Percentiles rank a stretch among this genome's conserved stretches.
Evolutionary conservation across 2,797 vertebrate genomes (phyloP).

Genomic region (Melanogrammus aeglefinus): DNA sequence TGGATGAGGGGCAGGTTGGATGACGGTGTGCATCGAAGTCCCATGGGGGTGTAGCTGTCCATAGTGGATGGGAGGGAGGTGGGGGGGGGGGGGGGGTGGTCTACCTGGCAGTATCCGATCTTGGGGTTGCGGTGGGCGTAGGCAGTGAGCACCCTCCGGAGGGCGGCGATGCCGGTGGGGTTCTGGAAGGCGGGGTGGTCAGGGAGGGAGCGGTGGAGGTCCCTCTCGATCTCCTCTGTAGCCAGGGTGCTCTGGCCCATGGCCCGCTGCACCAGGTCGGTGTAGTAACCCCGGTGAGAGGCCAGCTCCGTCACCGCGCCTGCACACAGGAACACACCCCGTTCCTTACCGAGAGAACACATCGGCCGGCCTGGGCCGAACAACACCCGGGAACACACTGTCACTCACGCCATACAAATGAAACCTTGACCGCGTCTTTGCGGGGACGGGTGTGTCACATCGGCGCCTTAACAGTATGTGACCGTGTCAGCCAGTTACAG

Average conservation of each 20-base stretch:
- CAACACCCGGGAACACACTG: no score
- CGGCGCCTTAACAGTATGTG: no score
- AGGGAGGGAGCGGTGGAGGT: slow-evolving; percentile 91
- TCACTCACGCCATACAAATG: neutral
- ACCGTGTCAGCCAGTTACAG: neutral
- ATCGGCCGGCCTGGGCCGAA: no score
- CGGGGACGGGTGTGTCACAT: neutral
- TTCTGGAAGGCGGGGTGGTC: slow-evolving; percentile 96
- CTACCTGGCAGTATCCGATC: slow-evolving; percentile 97
- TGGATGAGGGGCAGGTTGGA: neutral
- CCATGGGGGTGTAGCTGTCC: slow-evolving; percentile 69
- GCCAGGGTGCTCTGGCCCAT: slow-evolving; percentile 84
- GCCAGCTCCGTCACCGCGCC: slow-evolving; percentile 81
- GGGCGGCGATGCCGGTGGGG: slow-evolving; percentile 85
- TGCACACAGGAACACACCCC: slow-evolving; percentile 40
- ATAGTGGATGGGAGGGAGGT: neutral
- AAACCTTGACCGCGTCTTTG: neutral
- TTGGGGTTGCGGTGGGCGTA: slow-evolving; percentile 92
- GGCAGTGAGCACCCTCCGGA: slow-evolving; percentile 90
- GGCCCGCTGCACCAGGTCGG: slow-evolving; percentile 80
- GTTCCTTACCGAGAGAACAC: neutral
- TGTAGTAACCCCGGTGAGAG: slow-evolving; percentile 83
- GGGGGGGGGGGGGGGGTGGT: neutral
- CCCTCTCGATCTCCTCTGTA: slow-evolving; percentile 92
- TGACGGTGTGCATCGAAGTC: slow-evolving; percentile 65